Evolutionary conservation across 2,888 invertebrate species (phyloP), one percentile per base, ranked within the genome.

Genomic region (Cyrtodaria siliqua): DNA sequence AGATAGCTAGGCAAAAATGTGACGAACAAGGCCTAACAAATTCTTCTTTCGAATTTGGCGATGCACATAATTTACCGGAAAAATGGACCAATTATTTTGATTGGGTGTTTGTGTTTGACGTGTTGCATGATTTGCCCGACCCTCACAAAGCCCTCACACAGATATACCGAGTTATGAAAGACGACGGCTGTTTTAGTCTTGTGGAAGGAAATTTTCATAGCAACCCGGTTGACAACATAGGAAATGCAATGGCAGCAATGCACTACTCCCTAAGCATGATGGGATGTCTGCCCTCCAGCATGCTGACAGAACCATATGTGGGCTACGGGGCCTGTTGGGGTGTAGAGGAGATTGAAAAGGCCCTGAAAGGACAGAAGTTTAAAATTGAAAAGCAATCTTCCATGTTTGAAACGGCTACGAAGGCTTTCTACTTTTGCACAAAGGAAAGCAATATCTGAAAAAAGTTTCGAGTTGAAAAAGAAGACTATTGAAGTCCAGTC

Each of bases 321-420:
- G 79, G 79, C 14, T 66, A 79, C 20, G 74, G 79, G 0, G 59
- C 62, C 16, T 67, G 74, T 14, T 79, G 75, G 79, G 79, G 79
- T 14, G 14, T 42, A 20, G 74, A 79, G 50, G 57, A 66, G 18
- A 59, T 64, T 16, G 33, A 66, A 26, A 60, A 72, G n/a, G n/a
- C n/a, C n/a, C n/a, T n/a, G n/a, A n/a, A n/a, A n/a, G n/a, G n/a
- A n/a, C n/a, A n/a, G n/a, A n/a, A n/a, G n/a, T n/a, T n/a, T n/a
- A n/a, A n/a, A n/a, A n/a, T n/a, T n/a, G n/a, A n/a, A n/a, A n/a
- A n/a, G n/a, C n/a, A n/a, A n/a, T n/a, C n/a, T n/a, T n/a, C n/a
- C n/a, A n/a, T n/a, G n/a, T n/a, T n/a, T n/a, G n/a, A n/a, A n/a
- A n/a, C n/a, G n/a, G n/a, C n/a, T n/a, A n/a, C n/a, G n/a, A n/a